Evolutionary conservation across 2,113 vertebrate species (phyloP).

Genomic region (Dasyornis broadbenti): DNA sequence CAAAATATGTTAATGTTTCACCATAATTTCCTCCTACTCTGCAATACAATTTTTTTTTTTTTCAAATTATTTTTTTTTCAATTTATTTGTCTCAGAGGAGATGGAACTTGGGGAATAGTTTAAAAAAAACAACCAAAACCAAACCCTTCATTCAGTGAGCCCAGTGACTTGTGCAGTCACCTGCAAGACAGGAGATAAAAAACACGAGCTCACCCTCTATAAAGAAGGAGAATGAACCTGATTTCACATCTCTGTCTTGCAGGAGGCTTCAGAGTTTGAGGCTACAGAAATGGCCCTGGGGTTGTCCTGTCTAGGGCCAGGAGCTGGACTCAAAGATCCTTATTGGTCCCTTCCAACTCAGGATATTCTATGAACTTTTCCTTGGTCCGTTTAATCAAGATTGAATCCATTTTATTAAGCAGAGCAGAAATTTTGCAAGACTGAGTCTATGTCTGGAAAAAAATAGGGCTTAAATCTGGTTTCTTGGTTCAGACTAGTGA

Average conservation of each 20-base stretch:
- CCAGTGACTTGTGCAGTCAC: background rate
- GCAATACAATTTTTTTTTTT: background rate
- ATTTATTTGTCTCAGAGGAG: background rate
- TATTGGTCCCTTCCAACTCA: background rate
- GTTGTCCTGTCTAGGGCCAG: background rate
- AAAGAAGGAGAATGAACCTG: background rate
- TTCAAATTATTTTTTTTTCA: background rate
- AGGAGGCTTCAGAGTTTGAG: background rate
- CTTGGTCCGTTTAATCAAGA: background rate
- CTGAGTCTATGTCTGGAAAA: background rate
- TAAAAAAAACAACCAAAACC: background rate
- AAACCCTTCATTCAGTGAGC: background rate
- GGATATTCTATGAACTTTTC: background rate
- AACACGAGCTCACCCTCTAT: background rate
- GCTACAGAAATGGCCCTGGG: background rate
- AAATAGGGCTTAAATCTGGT: background rate
- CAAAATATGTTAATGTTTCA: accelerated
- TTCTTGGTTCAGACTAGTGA: background rate
- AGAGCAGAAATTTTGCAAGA: background rate
- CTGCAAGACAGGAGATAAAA: background rate
- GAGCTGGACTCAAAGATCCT: background rate
- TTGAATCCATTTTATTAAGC: background rate
- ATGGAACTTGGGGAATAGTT: background rate
- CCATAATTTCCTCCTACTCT: background rate
- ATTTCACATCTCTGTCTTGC: background rate